Evolutionary conservation across 2,888 invertebrate species (phyloP).

Genomic region (Ernsta delagoae): DNA sequence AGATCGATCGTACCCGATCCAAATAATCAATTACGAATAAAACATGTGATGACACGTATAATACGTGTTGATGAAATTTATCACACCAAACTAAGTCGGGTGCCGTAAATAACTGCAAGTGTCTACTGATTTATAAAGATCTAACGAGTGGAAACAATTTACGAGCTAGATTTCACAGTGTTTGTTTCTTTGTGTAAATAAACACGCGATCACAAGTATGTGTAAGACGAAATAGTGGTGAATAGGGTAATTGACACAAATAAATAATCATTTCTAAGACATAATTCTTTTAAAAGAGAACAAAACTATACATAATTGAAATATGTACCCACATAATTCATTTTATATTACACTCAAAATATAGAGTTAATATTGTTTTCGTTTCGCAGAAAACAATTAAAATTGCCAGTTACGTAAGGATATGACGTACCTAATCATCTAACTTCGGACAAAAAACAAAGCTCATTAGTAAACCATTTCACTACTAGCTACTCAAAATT

Average conservation of each 20-base stretch:
- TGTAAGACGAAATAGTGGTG: not conserved
- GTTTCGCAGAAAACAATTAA: too few species aligned
- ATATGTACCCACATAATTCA: too few species aligned
- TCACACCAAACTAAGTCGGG: not conserved
- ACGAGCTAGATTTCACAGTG: conserved; percentile 10
- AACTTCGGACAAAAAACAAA: too few species aligned
- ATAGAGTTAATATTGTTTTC: too few species aligned
- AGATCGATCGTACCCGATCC: not conserved
- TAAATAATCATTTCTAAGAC: too few species aligned
- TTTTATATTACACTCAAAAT: too few species aligned
- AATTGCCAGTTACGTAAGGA: too few species aligned
- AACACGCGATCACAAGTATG: conserved; percentile 5
- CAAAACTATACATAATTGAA: too few species aligned
- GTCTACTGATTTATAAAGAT: conserved; percentile 20
- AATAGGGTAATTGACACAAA: not conserved
- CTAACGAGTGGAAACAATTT: conserved; percentile 27
- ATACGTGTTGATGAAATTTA: conserved; percentile 12
- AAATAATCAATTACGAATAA: conserved; percentile 5
- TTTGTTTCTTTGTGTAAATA: conserved; percentile 24
- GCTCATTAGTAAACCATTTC: too few species aligned
- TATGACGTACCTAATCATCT: too few species aligned
- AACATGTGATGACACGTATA: conserved; percentile 7
- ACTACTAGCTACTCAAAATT: too few species aligned
- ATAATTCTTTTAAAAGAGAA: too few species aligned
- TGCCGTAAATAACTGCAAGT: conserved; percentile 19